Base-by-base conservation (phyloP, 1,140 invertebrate species). In the Melanaphis sacchari region DNA sequence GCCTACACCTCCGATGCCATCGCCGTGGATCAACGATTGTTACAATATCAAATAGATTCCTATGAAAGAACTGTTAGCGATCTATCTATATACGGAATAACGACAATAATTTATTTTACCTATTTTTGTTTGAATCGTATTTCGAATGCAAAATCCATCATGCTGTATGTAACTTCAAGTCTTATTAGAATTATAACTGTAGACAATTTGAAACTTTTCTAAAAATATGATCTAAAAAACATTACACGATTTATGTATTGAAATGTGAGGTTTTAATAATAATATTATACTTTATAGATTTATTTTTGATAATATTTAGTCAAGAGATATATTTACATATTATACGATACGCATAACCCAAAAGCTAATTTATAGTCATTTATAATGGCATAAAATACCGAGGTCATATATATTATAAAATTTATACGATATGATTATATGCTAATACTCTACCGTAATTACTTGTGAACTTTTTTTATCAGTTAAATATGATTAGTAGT, bases 401-500 rank as follows among this genome's bases (percentile, higher is more conserved):
- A 82, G 81, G 81, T 40, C 81, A 82, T 40, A 82, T 36, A 21
- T 82, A 38, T 36, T 76, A n/a, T 38, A 40, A 38, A 82, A 82
- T 38, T 82, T 82, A 82, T 82, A 82, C 36, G 81, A 40, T 82
- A 66, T 66, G 59, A 66, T 66, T 66, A 66, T 82, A 82, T 82
- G 81, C 81, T 82, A 82, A 82, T 82, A 11, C 36, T 36, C 22
- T 82, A 82, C 81, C 81, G 81, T 82, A 82, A 82, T 82, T 82
- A 82, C 81, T 82, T 38, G 81, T 82, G 81, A 82, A 82, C 81
- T 82, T 21, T 82, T 82, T 82, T 82, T 82, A 82, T 82, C 81
- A 38, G 18, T 38, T 40, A 49, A 49, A 49, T 15, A 49, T 49
- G 46, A 21, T 49, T 49, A 49, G 46, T 24, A 49, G 46, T 24